Base-by-base conservation (phyloP, 2,797 vertebrate species). In the Phaenicophaeus curvirostris region DNA sequence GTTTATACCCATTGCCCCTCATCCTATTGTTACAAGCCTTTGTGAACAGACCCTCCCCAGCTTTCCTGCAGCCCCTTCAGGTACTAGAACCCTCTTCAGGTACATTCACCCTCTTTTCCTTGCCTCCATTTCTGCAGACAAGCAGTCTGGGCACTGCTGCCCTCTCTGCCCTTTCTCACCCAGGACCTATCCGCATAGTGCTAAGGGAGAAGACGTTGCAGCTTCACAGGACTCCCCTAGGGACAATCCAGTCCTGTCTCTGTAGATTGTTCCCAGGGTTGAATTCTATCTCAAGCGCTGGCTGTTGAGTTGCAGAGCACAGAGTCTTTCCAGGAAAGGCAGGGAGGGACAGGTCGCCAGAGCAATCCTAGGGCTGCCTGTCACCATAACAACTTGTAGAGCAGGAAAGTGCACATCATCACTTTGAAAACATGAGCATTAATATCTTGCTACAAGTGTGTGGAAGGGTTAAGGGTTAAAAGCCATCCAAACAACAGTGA, bases 201-300 rank as follows among this genome's bases (percentile, higher is more conserved):
- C 28, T 20, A 20, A 61, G 28, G 31, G 24, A 37, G 9, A 28
- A 21, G 18, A 82, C 0, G 0, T 9, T 16, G 48, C 24, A 75
- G 62, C 6, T 73, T 51, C 0, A 0, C 31, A 48, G 20, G 42
- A 33, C 2, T 3, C 19, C 41, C 20, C n/a, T 4, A 0, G n/a
- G 37, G 33, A 59, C 50, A 33, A 31, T 13, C 30, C 3, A 0
- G 8, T 11, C n/a, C 17, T 35, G 19, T 13, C 35, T 72, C 62
- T 39, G 11, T 0, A 35, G 28, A 37, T 8, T 28, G 35, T 39
- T 39, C 23, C 44, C 39, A 55, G n/a, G 42, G 58, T 50, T 50
- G 11, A 72, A 59, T 62, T 44, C 72, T 30, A 11, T 2, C 48
- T n/a, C 23, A 3, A 1, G 41, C 3, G 1, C 35, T 50, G 62